phyloP scores from a whole-genome alignment of 2,113 vertebrate genomes.

The Pollachius pollachius region DNA sequence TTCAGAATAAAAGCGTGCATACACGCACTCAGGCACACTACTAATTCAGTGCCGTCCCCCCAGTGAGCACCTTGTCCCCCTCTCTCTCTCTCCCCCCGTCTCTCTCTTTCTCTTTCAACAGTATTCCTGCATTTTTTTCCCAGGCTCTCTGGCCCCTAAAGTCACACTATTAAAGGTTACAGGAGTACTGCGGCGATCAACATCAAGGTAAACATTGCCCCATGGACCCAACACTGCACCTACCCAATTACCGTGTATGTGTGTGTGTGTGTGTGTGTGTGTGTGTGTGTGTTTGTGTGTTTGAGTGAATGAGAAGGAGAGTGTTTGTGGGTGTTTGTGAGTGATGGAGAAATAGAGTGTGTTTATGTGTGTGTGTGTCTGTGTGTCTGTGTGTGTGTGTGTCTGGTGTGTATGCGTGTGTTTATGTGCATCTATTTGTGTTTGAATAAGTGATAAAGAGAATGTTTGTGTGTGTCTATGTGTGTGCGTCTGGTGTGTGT shows the following conservation, averaged over 20 bases:
- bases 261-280: background rate
- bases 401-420: too few relatives aligned
- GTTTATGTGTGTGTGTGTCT: too few relatives aligned
- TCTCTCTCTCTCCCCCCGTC: too few relatives aligned
- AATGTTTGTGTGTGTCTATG: background rate
- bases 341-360: too few relatives aligned
- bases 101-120: too few relatives aligned
- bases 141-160: background rate
- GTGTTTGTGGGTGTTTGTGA: background rate
- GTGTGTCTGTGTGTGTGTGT: constrained; percentile 12
- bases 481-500: background rate
- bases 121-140: background rate
- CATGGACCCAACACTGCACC: background rate
- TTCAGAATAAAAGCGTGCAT: too few relatives aligned
- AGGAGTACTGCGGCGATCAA: background rate
- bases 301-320: too few relatives aligned
- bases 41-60: too few relatives aligned
- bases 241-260: background rate
- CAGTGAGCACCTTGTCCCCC: too few relatives aligned
- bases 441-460: background rate
- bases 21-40: too few relatives aligned
- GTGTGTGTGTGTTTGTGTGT: background rate
- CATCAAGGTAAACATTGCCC: background rate
- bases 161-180: background rate
- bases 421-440: constrained; percentile 17